phyloP scores from a whole-genome alignment of 2,797 vertebrate species.

The Anabas testudineus region DNA sequence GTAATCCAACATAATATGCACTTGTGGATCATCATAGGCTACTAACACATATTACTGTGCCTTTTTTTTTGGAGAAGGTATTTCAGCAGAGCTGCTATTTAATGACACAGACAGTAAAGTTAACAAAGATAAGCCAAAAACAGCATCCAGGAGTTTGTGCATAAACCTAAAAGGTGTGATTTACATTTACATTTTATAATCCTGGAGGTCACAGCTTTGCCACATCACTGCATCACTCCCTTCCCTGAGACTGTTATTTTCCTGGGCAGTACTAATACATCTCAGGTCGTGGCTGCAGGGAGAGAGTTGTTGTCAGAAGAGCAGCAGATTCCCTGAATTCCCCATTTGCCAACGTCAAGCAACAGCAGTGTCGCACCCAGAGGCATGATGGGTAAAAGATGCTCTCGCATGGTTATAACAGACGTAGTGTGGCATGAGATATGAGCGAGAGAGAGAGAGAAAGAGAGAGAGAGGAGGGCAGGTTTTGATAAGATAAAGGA shows the following conservation, averaged over 20 bases:
- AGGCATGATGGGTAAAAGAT: conserved; percentile 64
- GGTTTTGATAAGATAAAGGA: conserved; percentile 42
- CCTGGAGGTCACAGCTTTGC: neutral
- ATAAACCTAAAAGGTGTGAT: neutral
- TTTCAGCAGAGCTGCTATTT: neutral
- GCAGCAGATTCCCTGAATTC: conserved; percentile 51
- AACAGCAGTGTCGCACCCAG: conserved; percentile 19
- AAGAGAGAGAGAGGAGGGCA: neutral
- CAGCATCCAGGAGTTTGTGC: too few species aligned
- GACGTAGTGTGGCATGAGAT: conserved; percentile 39
- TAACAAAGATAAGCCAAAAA: neutral
- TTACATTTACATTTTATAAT: neutral
- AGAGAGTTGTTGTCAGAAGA: conserved; percentile 14
- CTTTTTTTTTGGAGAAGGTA: too few species aligned
- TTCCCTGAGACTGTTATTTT: conserved; percentile 6
- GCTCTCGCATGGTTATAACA: conserved; percentile 53
- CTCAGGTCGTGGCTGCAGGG: conserved; percentile 25
- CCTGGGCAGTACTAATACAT: conserved; percentile 39
- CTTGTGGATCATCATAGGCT: neutral
- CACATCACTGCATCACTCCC: conserved; percentile 7
- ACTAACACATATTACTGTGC: neutral
- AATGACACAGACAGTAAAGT: neutral
- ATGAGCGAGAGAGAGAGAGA: conserved; percentile 16
- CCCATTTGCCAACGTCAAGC: conserved; percentile 40
- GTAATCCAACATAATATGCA: neutral